phyloP scores from a whole-genome alignment of 2,113 vertebrate genomes.

The Tragelaphus imberbis region DNA sequence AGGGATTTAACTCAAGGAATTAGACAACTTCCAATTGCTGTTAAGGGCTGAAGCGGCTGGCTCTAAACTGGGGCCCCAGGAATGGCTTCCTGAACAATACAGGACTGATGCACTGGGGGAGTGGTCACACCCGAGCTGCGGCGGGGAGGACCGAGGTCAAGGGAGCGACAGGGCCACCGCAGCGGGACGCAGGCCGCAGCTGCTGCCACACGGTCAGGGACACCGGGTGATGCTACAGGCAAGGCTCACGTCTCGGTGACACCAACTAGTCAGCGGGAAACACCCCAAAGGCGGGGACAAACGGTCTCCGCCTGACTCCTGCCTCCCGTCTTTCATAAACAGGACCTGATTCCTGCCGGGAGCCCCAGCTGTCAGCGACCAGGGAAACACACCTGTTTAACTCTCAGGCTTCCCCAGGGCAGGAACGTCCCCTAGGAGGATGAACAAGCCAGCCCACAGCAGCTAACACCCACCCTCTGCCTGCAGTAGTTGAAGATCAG shows the following conservation, averaged over 20 bases:
- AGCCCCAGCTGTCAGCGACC: not conserved
- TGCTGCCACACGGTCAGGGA: not conserved
- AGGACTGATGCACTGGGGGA: rapidly evolving
- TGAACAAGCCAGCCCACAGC: not conserved
- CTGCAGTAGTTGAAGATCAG: rapidly evolving
- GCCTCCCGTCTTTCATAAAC: not conserved
- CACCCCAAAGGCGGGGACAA: not conserved
- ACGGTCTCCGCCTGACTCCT: not conserved
- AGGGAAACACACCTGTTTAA: rapidly evolving
- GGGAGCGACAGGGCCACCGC: not conserved
- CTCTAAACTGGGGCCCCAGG: not conserved
- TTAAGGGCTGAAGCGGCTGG: rapidly evolving
- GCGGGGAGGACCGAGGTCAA: rapidly evolving
- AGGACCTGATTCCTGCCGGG: rapidly evolving
- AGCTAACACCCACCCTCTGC: not conserved
- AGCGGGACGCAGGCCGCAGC: rapidly evolving
- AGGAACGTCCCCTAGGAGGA: not conserved
- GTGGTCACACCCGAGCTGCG: not conserved
- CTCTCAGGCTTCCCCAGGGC: not conserved
- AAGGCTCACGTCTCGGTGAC: rapidly evolving
- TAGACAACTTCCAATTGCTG: not conserved
- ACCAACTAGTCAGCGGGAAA: not conserved
- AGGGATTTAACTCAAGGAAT: not conserved
- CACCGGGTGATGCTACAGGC: rapidly evolving
- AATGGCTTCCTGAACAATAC: not conserved